Evolutionary conservation across 1,140 invertebrate genomes (phyloP).

Genomic region (Wiebesia pumilae): DNA sequence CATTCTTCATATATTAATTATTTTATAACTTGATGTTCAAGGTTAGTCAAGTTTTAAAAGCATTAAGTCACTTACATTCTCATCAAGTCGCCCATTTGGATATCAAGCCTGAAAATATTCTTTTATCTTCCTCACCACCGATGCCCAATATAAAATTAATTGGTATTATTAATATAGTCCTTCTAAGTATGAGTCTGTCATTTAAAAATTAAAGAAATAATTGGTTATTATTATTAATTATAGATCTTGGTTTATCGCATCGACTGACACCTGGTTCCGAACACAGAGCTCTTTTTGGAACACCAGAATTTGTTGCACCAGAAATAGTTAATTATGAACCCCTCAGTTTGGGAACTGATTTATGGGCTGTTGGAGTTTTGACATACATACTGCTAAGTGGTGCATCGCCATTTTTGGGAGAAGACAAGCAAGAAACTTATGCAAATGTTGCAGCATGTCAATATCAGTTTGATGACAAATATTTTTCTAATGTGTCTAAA

Average conservation of each 20-base stretch:
- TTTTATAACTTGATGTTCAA: slow-evolving; percentile 52
- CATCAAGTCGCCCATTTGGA: slow-evolving; percentile 83
- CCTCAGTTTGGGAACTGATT: slow-evolving; percentile 80
- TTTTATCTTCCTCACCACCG: slow-evolving; percentile 76
- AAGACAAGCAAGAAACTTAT: slow-evolving; percentile 80
- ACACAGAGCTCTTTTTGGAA: slow-evolving; percentile 77
- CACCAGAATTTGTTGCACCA: slow-evolving; percentile 80
- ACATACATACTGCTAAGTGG: slow-evolving; percentile 82
- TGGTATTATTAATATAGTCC: slow-evolving; percentile 59
- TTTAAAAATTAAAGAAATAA: slow-evolving; percentile 14
- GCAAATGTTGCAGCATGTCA: slow-evolving; percentile 81
- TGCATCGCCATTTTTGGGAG: slow-evolving; percentile 81
- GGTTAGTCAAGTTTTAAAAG: slow-evolving; percentile 81
- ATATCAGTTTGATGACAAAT: slow-evolving; percentile 81
- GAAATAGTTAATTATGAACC: slow-evolving; percentile 84
- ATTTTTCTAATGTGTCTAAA: slow-evolving; percentile 78
- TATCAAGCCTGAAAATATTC: slow-evolving; percentile 81
- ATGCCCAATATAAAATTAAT: slow-evolving; percentile 78
- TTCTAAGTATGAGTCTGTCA: not conserved
- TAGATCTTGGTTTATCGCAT: slow-evolving; percentile 82
- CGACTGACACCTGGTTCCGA: slow-evolving; percentile 75
- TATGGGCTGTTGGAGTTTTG: slow-evolving; percentile 83
- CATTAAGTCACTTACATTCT: slow-evolving; percentile 81
- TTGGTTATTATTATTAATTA: slow-evolving; percentile 25
- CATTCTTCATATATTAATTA: not conserved